Evolutionary conservation across 1,140 invertebrate species (phyloP), one percentile per base, ranked within the genome.

Genomic region (Ctenoplectra terminalis): DNA sequence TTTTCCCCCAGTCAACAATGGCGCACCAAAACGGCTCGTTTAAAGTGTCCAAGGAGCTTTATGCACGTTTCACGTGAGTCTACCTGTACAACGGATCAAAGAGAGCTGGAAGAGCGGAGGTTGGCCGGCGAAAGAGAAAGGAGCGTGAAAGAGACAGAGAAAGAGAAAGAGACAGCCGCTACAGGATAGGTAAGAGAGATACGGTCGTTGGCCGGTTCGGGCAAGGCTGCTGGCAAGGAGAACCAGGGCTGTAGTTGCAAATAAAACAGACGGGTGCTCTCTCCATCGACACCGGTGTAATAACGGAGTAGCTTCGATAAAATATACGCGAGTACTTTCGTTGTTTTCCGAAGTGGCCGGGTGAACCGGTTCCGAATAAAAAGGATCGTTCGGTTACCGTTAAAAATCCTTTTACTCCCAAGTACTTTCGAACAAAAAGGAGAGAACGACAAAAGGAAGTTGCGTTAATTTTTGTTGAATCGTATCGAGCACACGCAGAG

Each of bases 141-240:
- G 80, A 81, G 75, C 23, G 77, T 50, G 56, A 81, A 40, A 67
- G 75, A 81, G 64, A 61, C 66, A 37, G 54, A 69, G 79, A 86
- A 40, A 46, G 52, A 77, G 56, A 52, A 29, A 20, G 34, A 46
- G 40, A 2, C 40, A 52, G 48, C 20, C 50, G 37, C 48, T 77
- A 52, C 82, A 79, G 75, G 81, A 88, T 86, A 82, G 74, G 87
- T 77, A 84, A 88, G 76, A 83, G 73, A 87, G 80, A 86, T 83
- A 87, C 88, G 87, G 84, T 89, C 86, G 79, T 90, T 86, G 88
- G 90, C 88, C 88, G 88, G 87, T 84, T 81, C 88, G 82, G 82
- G 86, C 90, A 90, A 90, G 88, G 88, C 85, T 90, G 89, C 85
- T 76, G 85, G 85, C 89, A 90, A 89, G 89, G 89, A 87, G 83